Conservation (phyloP, 1,140 invertebrate genomes). For the Thaumetopoea pityocampa region DNA sequence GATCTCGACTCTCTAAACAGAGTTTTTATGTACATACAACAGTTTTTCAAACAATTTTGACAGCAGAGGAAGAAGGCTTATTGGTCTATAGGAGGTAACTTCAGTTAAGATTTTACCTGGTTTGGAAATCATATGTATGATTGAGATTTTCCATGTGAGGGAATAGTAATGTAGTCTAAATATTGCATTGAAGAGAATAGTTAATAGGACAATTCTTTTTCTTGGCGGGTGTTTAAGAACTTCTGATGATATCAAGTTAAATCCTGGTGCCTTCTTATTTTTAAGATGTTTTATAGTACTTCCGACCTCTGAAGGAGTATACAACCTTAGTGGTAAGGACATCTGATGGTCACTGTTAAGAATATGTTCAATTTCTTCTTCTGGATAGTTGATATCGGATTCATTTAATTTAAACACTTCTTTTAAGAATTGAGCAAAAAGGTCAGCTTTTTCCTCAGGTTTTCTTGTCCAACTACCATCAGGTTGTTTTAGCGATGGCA, state of each 20-base stretch:
- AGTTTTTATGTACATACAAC: no score
- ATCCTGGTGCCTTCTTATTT: constrained; percentile 15
- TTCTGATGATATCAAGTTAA: constrained; percentile 19
- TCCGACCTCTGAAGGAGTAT: not conserved
- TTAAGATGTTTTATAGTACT: no score
- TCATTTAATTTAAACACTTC: no score
- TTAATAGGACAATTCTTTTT: constrained; percentile 19
- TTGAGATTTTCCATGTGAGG: constrained; percentile 18
- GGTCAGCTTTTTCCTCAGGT: no score
- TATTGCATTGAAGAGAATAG: constrained; percentile 13
- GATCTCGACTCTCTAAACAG: no score
- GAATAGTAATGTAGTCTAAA: constrained; percentile 22
- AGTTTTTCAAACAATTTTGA: no score
- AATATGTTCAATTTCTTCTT: not conserved
- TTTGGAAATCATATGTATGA: constrained; percentile 28
- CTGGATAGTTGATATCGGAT: no score
- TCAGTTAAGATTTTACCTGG: constrained; percentile 39
- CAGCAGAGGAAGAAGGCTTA: constrained; percentile 13
- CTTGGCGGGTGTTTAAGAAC: constrained; percentile 22
- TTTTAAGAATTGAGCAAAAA: no score
- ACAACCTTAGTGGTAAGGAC: not conserved
- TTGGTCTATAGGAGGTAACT: constrained; percentile 32
- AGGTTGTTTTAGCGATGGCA: not conserved
- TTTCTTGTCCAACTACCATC: no score
- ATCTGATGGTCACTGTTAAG: not conserved